Base-by-base conservation (phyloP, 2,888 invertebrate genomes). In the Ctena decussata region DNA sequence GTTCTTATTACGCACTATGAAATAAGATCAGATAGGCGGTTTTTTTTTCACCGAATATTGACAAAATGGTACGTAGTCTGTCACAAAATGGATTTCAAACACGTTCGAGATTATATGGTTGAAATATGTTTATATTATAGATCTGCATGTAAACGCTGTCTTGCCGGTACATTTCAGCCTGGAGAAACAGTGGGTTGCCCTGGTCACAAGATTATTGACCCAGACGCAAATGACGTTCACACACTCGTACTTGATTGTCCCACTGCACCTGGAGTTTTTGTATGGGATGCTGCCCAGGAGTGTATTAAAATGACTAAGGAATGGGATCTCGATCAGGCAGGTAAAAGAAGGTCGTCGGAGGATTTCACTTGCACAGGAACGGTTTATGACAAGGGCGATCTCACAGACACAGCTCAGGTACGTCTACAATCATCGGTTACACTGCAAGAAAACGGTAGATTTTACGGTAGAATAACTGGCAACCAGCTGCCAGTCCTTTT, bases 281-380 rank as follows among this genome's bases (percentile, higher is more conserved):
- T 44, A 6, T 79, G 81, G 69, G 77, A 87, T 32, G 24, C 65
- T 12, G 27, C 35, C 3, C 82, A 78, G 15, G 81, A 70, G 18
- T 87, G 87, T 57, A 73, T 87, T 8, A 76, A 60, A 5, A 84
- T 87, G 82, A 70, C 70, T 12, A 73, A 53, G 44, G 87, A 87
- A 53, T 85, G 83, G 83, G 85, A 87, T 57, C 79, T 87, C 5
- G 87, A 87, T 73, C 72, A 32, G 6, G 71, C 53, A n/a, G 18
- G 24, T 11, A 83, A 80, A 53, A 37, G 85, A 18, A 3, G 37
- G 12, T 69, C 27, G n/a, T 27, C 24, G 35, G 83, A 83, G 1
- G 85, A 78, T 0, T 72, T 85, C 0, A 15, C 60, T 0, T 87
- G 87, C 39, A 85, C 81, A 18, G 81, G 85, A 6, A 85, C 81